A percentile compares a stretch with the other conserved stretches of the same genome.
These are phyloP conservation scores for Rutpela maculata DNA, from an alignment of 2,888 invertebrate species.

Conservation along the genomic window DNA sequence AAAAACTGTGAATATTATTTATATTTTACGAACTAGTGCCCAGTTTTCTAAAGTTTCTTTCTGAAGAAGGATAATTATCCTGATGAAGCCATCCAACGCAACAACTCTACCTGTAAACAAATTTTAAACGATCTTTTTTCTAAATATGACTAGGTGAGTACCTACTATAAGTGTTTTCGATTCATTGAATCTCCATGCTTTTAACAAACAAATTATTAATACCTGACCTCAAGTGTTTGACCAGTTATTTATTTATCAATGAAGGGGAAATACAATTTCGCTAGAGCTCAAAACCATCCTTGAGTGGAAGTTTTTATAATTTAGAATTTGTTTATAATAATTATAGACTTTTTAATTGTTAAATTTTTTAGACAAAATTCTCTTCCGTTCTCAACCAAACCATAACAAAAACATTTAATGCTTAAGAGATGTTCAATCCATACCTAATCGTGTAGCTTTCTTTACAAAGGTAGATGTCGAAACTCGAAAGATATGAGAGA, in stretches of 20 bases:
- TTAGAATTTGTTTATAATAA: conserved; percentile 17
- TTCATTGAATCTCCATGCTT: neutral
- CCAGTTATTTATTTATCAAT: conserved; percentile 25
- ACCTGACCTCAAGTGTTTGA: conserved; percentile 29
- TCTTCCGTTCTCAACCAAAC: neutral
- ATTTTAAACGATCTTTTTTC: conserved; percentile 18
- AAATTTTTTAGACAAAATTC: neutral
- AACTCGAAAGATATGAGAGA: too few species aligned
- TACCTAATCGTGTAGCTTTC: neutral
- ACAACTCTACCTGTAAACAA: neutral
- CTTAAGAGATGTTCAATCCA: neutral
- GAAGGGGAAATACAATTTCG: conserved; percentile 29
- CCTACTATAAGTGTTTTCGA: conserved; percentile 12
- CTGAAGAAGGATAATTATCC: conserved; percentile 29
- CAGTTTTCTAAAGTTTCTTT: conserved; percentile 18
- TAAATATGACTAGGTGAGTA: conserved; percentile 37
- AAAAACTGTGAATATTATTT: conserved; percentile 17
- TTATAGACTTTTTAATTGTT: neutral
- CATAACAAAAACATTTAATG: conserved; percentile 1
- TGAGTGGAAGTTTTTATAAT: conserved; percentile 15
- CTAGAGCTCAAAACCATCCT: conserved; percentile 29
- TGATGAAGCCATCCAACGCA: conserved; percentile 11
- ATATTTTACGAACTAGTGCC: conserved; percentile 28
- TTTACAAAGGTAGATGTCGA: too few species aligned
- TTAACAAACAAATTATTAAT: conserved; percentile 15